phyloP scores from a whole-genome alignment of 2,113 vertebrate genomes.

The Paramormyrops kingsleyae region DNA sequence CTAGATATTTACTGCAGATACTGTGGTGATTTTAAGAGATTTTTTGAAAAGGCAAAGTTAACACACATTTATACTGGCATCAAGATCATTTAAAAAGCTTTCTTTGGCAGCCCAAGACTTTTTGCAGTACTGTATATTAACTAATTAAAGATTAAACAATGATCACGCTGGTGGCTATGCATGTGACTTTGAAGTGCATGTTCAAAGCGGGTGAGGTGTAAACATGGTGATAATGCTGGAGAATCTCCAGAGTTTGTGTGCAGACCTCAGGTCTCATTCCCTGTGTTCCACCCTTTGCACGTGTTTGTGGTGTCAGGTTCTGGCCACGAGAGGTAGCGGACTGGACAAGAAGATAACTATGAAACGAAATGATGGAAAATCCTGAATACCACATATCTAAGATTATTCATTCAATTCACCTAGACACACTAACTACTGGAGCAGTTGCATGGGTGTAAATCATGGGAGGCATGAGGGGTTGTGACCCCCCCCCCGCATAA shows the following conservation, averaged over 20 bases:
- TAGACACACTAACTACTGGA: neutral
- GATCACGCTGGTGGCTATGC: neutral
- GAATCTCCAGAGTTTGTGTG: neutral
- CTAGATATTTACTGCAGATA: neutral
- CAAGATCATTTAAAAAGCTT: neutral
- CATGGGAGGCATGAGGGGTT: too few species aligned
- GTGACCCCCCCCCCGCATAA: too few species aligned
- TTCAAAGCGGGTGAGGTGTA: neutral
- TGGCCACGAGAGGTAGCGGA: neutral
- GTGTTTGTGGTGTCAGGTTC: neutral
- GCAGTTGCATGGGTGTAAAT: too few species aligned
- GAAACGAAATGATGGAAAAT: neutral
- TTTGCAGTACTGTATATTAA: neutral
- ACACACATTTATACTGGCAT: neutral
- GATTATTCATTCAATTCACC: neutral
- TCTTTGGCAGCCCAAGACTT: neutral
- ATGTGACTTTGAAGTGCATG: neutral
- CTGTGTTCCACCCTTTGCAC: neutral
- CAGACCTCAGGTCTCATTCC: neutral
- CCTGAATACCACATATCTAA: neutral
- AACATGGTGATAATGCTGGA: neutral
- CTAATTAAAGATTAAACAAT: neutral
- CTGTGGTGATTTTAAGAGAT: neutral
- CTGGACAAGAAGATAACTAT: neutral
- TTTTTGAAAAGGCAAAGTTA: neutral